Evolutionary conservation across 2,797 vertebrate genomes (phyloP).

Genomic region (Cygnus olor): DNA sequence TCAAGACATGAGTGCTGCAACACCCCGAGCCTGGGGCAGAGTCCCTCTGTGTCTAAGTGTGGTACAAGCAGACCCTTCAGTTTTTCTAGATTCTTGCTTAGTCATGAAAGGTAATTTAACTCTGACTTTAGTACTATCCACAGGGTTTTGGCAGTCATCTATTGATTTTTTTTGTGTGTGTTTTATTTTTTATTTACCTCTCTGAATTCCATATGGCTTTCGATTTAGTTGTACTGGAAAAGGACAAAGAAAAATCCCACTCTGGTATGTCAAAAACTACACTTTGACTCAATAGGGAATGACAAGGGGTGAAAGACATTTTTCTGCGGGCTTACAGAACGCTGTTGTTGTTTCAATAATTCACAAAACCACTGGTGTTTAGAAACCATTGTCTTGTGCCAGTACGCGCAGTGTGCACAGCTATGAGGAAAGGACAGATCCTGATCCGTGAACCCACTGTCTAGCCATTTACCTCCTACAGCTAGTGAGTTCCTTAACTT

Average conservation of each 20-base stretch:
- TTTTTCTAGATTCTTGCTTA: conserved; percentile 44
- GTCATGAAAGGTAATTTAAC: conserved; percentile 58
- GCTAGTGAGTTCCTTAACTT: not conserved
- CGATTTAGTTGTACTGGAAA: conserved; percentile 46
- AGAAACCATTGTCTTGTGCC: not conserved
- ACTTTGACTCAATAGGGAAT: conserved; percentile 34
- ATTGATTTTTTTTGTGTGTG: conserved; percentile 43
- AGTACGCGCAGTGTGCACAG: not conserved
- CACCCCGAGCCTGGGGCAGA: not conserved
- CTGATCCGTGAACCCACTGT: not conserved
- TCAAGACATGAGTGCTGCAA: not conserved
- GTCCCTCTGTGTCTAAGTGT: not conserved
- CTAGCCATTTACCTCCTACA: not conserved
- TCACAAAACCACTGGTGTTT: not conserved
- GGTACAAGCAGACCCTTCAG: not conserved
- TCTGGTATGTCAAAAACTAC: conserved; percentile 47
- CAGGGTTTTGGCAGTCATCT: conserved; percentile 55
- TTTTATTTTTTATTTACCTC: conserved; percentile 67
- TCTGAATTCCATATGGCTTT: conserved; percentile 61
- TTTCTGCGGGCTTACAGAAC: not conserved
- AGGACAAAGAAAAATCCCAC: conserved; percentile 56
- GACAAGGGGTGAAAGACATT: conserved; percentile 5
- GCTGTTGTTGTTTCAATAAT: conserved; percentile 44
- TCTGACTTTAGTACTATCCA: conserved; percentile 13
- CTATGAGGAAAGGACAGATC: not conserved